Percentiles rank a stretch among this genome's conserved stretches.
Evolutionary conservation across 2,797 vertebrate species (phyloP).

Genomic region (Acestrorhynchus altus): DNA sequence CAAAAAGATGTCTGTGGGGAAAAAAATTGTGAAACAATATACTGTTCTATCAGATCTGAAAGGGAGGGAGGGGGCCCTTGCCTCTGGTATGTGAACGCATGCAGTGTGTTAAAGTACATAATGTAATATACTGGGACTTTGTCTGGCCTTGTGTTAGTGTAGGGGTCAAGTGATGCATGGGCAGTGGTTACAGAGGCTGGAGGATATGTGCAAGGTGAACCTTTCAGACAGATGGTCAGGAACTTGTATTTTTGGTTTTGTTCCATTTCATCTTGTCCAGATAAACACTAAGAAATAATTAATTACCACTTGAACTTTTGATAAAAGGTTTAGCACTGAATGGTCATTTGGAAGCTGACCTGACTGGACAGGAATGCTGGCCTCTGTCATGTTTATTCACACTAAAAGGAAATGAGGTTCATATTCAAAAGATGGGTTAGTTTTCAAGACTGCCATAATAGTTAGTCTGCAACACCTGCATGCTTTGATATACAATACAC

Average conservation of each 20-base stretch:
- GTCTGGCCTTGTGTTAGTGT: slow-evolving; percentile 75
- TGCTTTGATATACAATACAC: slow-evolving; percentile 75
- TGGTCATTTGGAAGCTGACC: slow-evolving; percentile 23
- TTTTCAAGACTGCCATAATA: slow-evolving; percentile 36
- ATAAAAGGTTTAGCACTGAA: slow-evolving; percentile 37
- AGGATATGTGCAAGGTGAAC: slow-evolving; percentile 67
- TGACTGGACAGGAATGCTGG: slow-evolving; percentile 27
- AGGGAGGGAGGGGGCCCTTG: slow-evolving; percentile 30
- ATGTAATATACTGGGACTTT: slow-evolving; percentile 72
- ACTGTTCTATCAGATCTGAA: slow-evolving; percentile 10
- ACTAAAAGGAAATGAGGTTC: slow-evolving; percentile 20
- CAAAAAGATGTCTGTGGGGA: slow-evolving; percentile 31
- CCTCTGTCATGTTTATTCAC: slow-evolving; percentile 34
- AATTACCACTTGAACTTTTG: neutral
- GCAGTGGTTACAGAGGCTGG: slow-evolving; percentile 64
- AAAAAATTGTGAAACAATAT: neutral
- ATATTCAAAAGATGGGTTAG: slow-evolving; percentile 33
- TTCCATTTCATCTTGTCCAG: slow-evolving; percentile 29
- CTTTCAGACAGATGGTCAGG: slow-evolving; percentile 63
- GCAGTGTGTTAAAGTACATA: slow-evolving; percentile 75
- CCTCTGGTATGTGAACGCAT: slow-evolving; percentile 76
- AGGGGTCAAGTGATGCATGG: slow-evolving; percentile 77
- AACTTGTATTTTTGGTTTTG: slow-evolving; percentile 36
- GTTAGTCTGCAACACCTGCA: slow-evolving; percentile 71
- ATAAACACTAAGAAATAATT: slow-evolving; percentile 25